Conservation (phyloP, 2,888 invertebrate genomes). For the Harpalus rufipes region DNA sequence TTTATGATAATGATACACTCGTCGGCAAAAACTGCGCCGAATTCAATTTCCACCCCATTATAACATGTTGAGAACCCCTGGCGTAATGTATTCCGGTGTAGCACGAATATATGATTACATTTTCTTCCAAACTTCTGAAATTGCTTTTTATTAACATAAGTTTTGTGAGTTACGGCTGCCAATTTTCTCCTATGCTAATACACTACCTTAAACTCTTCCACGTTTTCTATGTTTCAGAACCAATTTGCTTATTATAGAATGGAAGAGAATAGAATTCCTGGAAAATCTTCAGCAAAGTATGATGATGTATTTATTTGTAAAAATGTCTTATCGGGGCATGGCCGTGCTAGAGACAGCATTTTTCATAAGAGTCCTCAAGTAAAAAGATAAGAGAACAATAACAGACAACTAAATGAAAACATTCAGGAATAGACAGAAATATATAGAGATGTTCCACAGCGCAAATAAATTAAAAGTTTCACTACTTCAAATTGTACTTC, state of each 20-base stretch:
- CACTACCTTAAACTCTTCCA: not conserved
- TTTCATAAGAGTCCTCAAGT: constrained; percentile 5
- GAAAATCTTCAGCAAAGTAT: not conserved
- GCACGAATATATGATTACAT: constrained; percentile 53
- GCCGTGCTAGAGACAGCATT: not conserved
- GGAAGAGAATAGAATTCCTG: not conserved
- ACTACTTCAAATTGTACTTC: not conserved
- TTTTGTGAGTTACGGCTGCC: constrained; percentile 30
- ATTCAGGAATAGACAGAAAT: not conserved
- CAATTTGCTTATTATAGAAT: not conserved
- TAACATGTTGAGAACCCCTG: constrained; percentile 33
- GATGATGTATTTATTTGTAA: constrained; percentile 2
- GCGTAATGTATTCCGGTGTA: constrained; percentile 41
- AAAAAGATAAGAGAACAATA: not conserved
- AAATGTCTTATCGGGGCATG: not conserved
- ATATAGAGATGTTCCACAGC: not conserved
- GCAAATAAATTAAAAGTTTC: not conserved
- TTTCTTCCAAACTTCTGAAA: constrained; percentile 52
- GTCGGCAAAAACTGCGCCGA: not conserved
- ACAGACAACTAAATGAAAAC: not conserved
- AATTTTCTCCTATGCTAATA: constrained; percentile 36
- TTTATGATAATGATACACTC: not conserved
- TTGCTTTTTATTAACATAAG: constrained; percentile 64
- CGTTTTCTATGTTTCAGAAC: not conserved
- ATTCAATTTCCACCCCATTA: constrained; percentile 3